A percentile compares a stretch with the other conserved stretches of the same genome.
Evolutionary conservation across 2,797 vertebrate genomes (phyloP).

Genomic region (Trematomus bernacchii): DNA sequence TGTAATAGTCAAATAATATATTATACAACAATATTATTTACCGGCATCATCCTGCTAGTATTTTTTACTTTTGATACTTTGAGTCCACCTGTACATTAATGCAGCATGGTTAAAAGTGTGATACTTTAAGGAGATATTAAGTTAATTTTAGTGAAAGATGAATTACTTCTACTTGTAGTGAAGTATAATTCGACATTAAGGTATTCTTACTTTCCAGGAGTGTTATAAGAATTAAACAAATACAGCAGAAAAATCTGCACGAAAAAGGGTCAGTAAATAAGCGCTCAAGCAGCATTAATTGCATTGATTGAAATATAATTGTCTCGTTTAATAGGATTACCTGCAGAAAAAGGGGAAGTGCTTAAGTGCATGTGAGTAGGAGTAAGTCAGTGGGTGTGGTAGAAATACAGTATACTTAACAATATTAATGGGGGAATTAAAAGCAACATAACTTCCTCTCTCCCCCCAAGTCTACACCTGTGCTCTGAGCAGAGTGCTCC

Average conservation of each 20-base stretch:
- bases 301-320: constrained; percentile 11
- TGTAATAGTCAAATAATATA: neutral
- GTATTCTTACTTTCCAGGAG: neutral
- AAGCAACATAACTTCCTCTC: neutral
- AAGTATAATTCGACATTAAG: neutral
- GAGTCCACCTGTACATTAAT: no score
- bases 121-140: no score
- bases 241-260: neutral
- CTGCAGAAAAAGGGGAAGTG: neutral
- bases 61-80: neutral
- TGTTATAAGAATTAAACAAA: neutral
- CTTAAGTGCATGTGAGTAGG: no score
- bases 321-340: neutral
- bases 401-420: constrained; percentile 2
- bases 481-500: neutral
- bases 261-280: neutral
- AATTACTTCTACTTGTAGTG: neutral
- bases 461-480: neutral
- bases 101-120: neutral
- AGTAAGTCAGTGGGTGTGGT: neutral
- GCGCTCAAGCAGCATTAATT: neutral
- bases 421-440: constrained; percentile 5
- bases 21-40: neutral
- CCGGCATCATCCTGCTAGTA: neutral
- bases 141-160: neutral